Evolutionary conservation across 2,888 invertebrate genomes (phyloP).

Genomic region (Zele albiditarsus): DNA sequence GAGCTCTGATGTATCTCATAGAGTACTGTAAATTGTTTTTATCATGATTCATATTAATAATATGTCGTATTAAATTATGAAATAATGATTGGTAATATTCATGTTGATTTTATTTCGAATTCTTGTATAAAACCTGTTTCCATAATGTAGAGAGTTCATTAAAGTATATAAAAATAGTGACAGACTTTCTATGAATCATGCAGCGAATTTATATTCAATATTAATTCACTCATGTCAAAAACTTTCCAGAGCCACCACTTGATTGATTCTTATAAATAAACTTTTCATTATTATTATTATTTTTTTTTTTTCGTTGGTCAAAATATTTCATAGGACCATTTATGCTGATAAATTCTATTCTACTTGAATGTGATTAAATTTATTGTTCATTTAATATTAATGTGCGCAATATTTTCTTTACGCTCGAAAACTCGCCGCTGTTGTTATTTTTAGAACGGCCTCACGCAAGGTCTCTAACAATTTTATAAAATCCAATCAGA

Average conservation of each 20-base stretch:
- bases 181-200: constrained; percentile 19
- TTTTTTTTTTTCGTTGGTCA: neutral
- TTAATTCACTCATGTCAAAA: neutral
- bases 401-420: neutral
- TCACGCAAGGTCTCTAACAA: constrained; percentile 29
- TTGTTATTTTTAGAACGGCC: constrained; percentile 34
- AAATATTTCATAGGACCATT: neutral
- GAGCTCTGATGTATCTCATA: constrained; percentile 51
- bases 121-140: neutral
- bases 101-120: neutral
- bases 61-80: neutral
- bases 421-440: constrained; percentile 1
- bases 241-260: constrained; percentile 9
- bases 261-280: neutral
- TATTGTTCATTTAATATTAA: neutral
- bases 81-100: neutral
- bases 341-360: neutral
- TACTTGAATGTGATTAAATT: neutral
- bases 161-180: neutral
- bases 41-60: constrained; percentile 2
- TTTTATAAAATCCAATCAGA: constrained; percentile 12
- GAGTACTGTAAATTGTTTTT: constrained; percentile 53
- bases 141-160: constrained; percentile 18
- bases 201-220: neutral
- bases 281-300: neutral